Base-by-base conservation (phyloP, 2,113 vertebrate species). In the Tychaedon coryphoeus region DNA sequence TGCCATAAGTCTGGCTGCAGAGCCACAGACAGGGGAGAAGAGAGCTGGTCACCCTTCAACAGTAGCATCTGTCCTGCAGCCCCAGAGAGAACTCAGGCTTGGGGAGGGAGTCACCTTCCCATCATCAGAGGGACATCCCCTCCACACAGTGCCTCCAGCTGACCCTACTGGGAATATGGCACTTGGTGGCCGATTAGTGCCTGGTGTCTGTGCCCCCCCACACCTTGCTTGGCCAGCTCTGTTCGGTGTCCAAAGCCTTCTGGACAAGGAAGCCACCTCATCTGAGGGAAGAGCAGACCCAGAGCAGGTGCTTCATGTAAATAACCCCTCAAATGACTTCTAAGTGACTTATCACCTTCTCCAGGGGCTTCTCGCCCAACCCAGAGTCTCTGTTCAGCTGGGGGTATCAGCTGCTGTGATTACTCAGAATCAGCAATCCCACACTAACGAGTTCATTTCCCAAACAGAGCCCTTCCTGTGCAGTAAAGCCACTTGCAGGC, bases 201-300 rank as follows among this genome's bases (percentile, higher is more conserved):
- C 69, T 47, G 62, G 26, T 7, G 4, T 34, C 34, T 57, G 57
- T 42, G 64, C 17, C 28, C 17, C 28, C 22, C 23, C 25, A 47
- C n/a, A 53, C 17, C 31, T 83, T 62, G 31, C 22, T 70, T 77
- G 65, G 29, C 28, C 23, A 48, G 29, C 18, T 15, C 42, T 86
- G 50, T 42, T 89, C 14, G 3, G 53, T 43, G 58, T 42, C 34
- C 2, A 6, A 40, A 76, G 40, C 22, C n/a, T 58, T 19, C 15
- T 0, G 0, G 23, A 48, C 0, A 0, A 93, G 26, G 20, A 86
- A 45, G 16, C 26, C 60, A 48, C 42, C 45, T 57, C 5, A 3
- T 18, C 3, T 2, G 66, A 76, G 17, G 33, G 42, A 87, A 42
- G 3, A 61, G 24, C 15, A 51, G 26, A 38, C 19, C 26, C 3